Evolutionary conservation across 2,113 vertebrate genomes (phyloP), one percentile per base, ranked within the genome.

Genomic region (Colossoma macropomum): DNA sequence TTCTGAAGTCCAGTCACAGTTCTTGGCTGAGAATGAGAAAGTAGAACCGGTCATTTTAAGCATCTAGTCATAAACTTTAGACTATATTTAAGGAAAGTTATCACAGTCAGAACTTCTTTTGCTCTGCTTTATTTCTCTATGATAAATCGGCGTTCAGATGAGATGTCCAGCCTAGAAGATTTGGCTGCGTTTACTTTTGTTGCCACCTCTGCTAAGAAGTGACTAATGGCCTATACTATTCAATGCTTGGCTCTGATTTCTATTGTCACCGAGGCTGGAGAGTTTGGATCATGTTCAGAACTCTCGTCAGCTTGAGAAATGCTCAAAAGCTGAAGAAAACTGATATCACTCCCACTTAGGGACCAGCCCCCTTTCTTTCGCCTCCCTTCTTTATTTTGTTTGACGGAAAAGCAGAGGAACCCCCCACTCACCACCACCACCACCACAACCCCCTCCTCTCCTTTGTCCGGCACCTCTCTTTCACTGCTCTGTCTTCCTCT

Each of bases 391-490:
- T 87, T 87, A 80, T 79, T 79, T 87, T 62, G 56, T 74, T 87
- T 87, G 84, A 86, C 74, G 72, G 86, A 86, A 81, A 84, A 70
- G 82, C 81, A 80, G 82, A 81, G 75, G 76, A 85, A 27, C 75
- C 81, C 76, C 79, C 56, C 82, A 28, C 66, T 50, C 16, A 68
- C 80, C 69, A 69, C 78, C 52, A 78, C 34, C 79, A 59, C 34
- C 68, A 48, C 70, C 81, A 69, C 75, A 68, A 28, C 82, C 38
- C 54, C 32, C 68, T 17, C 15, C 41, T 28, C 59, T 70, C 74
- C 80, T 87, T 89, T 89, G 83, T 88, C 81, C 75, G 34, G 76
- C 68, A 56, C 87, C 85, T 76, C 76, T 82, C 85, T 88, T 88
- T 88, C 88, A 88, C 75, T 16, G 3, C 77, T 87, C 78, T 79